Evolutionary conservation across 1,140 invertebrate genomes (phyloP), one percentile per base, ranked within the genome.

Genomic region (Caerostris extrusa): DNA sequence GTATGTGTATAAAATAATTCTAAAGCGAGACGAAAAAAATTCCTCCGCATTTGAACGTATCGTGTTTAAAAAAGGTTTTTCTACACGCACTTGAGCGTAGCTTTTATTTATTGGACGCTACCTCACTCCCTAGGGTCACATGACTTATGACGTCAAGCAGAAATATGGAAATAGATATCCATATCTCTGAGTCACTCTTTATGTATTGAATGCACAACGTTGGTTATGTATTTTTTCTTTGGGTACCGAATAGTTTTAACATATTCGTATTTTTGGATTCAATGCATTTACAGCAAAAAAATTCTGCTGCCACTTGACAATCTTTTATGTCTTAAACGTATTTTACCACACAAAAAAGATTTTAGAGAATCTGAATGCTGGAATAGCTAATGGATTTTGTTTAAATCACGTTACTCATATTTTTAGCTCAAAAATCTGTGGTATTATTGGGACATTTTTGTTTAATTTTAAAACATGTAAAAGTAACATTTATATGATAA

Each of bases 51-150:
- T 77, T 34, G 64, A 34, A 5, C 7, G 19, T 58, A 34, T 85
- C 83, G 83, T 85, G 83, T 85, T 58, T 85, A 85, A 85, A 85
- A 85, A 85, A 8, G n/a, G 17, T 56, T 8, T 58, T 85, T 57
- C 6, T 56, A 10, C 83, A 85, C 83, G 83, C 83, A 85, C 83
- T 85, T 85, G 83, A 85, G 34, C 19, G 58, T 60, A n/a, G 56
- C 83, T 58, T 85, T 85, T 85, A 85, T 85, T 85, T 85, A 85
- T 85, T 85, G 83, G 83, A n/a, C 83, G 56, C 55, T 85, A 19
- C 50, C n/a, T 34, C 56, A 50, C 34, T 77, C 71, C 71, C 53
- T 10, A 85, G 83, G 34, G 83, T 85, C 83, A 85, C 56, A 60
- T 85, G 83, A 60, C 57, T 85, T 57, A 85, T 85, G 83, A 85